Conservation (phyloP, 2,888 invertebrate genomes). For the Tachina grossa region DNA sequence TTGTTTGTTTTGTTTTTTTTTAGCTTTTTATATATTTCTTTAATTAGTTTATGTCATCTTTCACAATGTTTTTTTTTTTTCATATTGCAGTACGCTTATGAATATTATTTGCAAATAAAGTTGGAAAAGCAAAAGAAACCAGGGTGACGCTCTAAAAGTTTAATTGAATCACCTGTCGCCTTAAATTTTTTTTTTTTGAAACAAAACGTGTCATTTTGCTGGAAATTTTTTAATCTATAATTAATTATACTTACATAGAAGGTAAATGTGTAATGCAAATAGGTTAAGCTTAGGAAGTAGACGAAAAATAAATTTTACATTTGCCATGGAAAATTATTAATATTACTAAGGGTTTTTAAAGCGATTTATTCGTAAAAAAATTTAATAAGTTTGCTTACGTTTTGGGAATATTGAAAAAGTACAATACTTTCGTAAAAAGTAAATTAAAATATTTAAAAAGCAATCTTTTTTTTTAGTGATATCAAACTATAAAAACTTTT, state of each 20-base stretch:
- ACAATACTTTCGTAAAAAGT: no score
- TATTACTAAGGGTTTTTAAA: background rate
- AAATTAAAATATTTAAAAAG: no score
- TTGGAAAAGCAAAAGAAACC: background rate
- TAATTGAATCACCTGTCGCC: conserved; percentile 44
- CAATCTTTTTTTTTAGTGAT: no score
- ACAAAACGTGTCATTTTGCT: conserved; percentile 23
- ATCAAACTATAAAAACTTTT: no score
- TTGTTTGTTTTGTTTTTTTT: background rate
- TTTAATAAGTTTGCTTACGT: background rate
- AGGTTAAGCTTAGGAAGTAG: background rate
- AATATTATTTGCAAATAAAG: conserved; percentile 34
- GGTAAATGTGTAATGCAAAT: conserved; percentile 23
- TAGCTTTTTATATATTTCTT: background rate
- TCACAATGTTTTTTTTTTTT: conserved; percentile 2
- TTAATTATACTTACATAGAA: conserved; percentile 42
- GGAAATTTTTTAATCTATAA: conserved; percentile 18
- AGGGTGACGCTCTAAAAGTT: conserved; percentile 20
- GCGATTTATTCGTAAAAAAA: background rate
- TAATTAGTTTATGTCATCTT: conserved; percentile 41
- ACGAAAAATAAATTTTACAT: background rate
- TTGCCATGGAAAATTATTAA: background rate
- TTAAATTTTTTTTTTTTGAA: background rate
- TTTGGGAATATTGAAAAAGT: background rate
- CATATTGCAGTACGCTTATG: no score